phyloP scores from a whole-genome alignment of 2,113 vertebrate genomes.

The Crotophaga sulcirostris region DNA sequence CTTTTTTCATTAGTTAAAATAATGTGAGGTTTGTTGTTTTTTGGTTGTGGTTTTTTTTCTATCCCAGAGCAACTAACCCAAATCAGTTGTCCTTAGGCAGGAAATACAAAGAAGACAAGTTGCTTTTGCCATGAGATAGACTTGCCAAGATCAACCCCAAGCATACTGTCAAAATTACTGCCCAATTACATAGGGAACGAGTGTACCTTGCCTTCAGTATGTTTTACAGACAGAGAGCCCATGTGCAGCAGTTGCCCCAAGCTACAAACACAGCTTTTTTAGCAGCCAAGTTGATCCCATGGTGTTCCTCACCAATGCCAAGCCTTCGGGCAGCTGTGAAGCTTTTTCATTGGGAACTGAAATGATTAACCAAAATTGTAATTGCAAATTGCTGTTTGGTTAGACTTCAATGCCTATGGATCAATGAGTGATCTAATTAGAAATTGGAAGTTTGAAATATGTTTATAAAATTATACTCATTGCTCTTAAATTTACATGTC shows the following conservation, averaged over 20 bases:
- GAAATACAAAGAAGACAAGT: neutral
- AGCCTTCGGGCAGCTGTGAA: neutral
- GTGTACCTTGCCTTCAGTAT: fast-evolving
- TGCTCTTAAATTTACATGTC: conserved; percentile 32
- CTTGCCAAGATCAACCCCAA: neutral
- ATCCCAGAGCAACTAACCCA: neutral
- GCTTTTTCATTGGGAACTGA: neutral
- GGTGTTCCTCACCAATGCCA: neutral
- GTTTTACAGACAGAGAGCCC: neutral
- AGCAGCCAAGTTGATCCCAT: neutral
- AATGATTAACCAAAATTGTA: neutral
- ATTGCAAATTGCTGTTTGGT: conserved; percentile 20
- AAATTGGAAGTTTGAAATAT: neutral
- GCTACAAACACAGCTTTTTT: neutral
- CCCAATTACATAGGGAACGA: neutral
- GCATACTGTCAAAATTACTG: neutral
- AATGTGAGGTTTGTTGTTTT: neutral
- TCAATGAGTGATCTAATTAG: conserved; percentile 31
- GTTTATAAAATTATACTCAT: conserved; percentile 11
- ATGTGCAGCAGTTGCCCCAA: fast-evolving
- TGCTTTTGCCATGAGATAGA: neutral
- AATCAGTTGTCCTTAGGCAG: neutral
- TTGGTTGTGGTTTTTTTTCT: neutral
- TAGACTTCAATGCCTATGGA: conserved; percentile 23
- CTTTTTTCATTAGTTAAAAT: neutral